Base-by-base conservation (phyloP, 2,797 vertebrate species). In the Oreochromis grahami region DNA sequence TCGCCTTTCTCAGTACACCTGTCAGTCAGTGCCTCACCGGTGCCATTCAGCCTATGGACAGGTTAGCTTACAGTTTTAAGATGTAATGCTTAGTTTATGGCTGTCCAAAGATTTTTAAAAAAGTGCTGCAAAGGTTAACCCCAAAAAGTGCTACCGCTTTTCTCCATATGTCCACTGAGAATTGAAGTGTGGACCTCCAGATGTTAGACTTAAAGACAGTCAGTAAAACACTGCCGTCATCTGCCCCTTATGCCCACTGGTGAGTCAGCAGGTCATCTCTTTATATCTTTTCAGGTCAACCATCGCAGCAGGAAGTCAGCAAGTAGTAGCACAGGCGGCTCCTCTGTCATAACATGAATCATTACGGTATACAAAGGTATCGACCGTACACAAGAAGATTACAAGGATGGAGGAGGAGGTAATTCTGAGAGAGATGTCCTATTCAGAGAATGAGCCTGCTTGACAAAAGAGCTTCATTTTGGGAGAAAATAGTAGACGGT, bases 271-370 rank as follows among this genome's bases (percentile, higher is more conserved):
- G 77, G 81, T 86, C 77, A 51, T 29, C 72, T 60, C 29, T 26
- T 80, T 38, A 56, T 14, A 56, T 79, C 50, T 77, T 78, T 60
- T 6, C 24, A 78, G 24, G 53, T 83, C 83, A 83, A 21, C 2
- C 36, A 34, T 45, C 14, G 13, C 50, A 48, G 19, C 52, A 50
- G 15, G 8, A 84, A 60, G 80, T 12, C 43, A 15, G n/a, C 48
- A 50, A 60, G n/a, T 17, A 2, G 19, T 38, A 34, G 76, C 82
- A 43, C 36, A 36, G 10, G 34, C 50, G 38, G 17, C 78, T 24
- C 36, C 21, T 77, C 55, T 83, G 77, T 82, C 77, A 74, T n/a
- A 81, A 82, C 56, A 83, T 3, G 72, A 87, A 77, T 84, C 83
- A 84, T 78, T 68, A 38, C 29, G 24, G 76, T 43, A 55, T 13